Evolutionary conservation across 2,113 vertebrate species (phyloP).

Genomic region (Sinocyclocheilus anophthalmus): DNA sequence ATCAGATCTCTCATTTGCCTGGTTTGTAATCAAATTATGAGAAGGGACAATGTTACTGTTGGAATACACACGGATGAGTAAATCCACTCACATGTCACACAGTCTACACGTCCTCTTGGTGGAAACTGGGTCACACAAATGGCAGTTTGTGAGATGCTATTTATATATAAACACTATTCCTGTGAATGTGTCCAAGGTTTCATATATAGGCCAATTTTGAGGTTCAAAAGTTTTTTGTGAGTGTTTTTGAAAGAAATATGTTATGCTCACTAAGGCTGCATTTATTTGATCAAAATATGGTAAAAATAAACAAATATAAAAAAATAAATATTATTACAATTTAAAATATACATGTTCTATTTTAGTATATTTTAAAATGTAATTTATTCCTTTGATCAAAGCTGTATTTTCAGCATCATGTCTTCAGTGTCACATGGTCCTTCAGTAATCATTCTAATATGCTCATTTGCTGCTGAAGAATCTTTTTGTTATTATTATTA

Average conservation of each 20-base stretch:
- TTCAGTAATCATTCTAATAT: neutral
- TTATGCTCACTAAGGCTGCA: neutral
- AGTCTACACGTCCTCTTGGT: slow-evolving; percentile 28
- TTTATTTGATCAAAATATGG: no score
- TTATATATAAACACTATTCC: neutral
- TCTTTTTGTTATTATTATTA: neutral
- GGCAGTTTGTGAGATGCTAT: neutral
- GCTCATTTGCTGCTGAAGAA: neutral
- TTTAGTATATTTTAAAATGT: no score
- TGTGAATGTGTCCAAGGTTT: neutral
- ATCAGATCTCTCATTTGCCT: slow-evolving; percentile 20
- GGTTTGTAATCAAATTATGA: slow-evolving; percentile 36
- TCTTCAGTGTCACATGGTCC: neutral
- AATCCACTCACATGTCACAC: slow-evolving; percentile 35
- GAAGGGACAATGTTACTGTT: slow-evolving; percentile 7
- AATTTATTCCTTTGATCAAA: neutral
- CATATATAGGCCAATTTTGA: neutral
- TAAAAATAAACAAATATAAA: no score
- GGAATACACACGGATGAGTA: slow-evolving; percentile 20
- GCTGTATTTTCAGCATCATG: no score
- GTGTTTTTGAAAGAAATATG: neutral
- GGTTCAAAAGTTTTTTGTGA: neutral
- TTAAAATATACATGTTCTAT: neutral
- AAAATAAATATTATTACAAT: neutral
- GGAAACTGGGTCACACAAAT: slow-evolving; percentile 26